Evolutionary conservation across 2,888 invertebrate species (phyloP), one percentile per base, ranked within the genome.

Genomic region (Sturmia bella): DNA sequence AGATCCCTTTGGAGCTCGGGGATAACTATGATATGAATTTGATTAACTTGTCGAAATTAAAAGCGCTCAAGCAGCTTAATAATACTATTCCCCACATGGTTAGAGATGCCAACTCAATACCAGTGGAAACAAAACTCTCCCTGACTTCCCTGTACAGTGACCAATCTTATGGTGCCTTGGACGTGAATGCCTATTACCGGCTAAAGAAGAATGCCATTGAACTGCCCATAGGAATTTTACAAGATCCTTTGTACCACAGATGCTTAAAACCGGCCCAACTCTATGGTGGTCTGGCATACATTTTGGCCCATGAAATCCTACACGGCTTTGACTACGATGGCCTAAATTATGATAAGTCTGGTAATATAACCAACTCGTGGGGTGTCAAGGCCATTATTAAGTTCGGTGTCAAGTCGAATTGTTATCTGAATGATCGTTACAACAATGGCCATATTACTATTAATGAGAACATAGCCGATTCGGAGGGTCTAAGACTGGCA

Each of bases 301-400:
- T 90, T 3, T 72, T 90, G 15, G 89, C 86, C 1, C 90, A 90
- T 76, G 89, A 90, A 80, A 80, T 90, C 45, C 52, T 89, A 48
- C 89, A 90, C 56, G 89, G 88, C 50, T 89, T 90, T 54, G 89
- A 90, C 74, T 90, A 89, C 52, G 89, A 90, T 64, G 89, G 90
- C 37, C 84, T 89, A 9, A 88, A 89, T 68, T 90, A 90, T 52
- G 90, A 90, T 66, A 86, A 87, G 3, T 19, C 59, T 0, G 90
- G 89, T 0, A 87, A 85, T 45, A 72, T 87, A 21, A 85, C 85
- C n/a, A 85, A 83, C 11, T 85, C 84, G 13, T 89, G 89, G 89
- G 85, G 87, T 0, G 73, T 87, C 0, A 85, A 88, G 37, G 81
- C 87, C 37, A 88, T 90, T 17, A 89, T 90, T 5, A 84, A 87